Evolutionary conservation across 2,888 invertebrate species (phyloP).

Genomic region (Pammene fasciana): DNA sequence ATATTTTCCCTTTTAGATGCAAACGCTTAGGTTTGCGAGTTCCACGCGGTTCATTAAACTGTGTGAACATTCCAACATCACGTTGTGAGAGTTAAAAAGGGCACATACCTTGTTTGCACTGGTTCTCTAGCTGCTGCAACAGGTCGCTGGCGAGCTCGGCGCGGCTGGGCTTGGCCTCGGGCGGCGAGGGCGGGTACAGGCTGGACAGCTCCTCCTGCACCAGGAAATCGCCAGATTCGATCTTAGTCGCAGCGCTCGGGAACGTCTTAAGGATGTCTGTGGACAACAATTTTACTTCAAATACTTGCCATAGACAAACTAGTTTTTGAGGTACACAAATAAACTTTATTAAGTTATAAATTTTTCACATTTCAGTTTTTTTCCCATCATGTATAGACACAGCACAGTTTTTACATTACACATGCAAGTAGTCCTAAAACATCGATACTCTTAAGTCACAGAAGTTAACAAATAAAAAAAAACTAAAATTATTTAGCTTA

Average conservation of each 20-base stretch:
- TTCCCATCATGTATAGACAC: no score
- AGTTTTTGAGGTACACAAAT: no score
- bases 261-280: constrained; percentile 76
- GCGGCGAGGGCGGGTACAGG: constrained; percentile 74
- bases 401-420: no score
- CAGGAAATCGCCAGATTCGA: constrained; percentile 60
- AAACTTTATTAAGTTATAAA: no score
- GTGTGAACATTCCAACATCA: no score
- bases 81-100: background rate
- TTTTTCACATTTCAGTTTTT: no score
- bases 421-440: no score
- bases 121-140: constrained; percentile 86
- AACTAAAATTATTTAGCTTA: constrained; percentile 54
- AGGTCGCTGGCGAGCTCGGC: constrained; percentile 86
- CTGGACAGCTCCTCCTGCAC: constrained; percentile 63
- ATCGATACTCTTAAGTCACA: no score
- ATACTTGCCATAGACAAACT: background rate
- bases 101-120: constrained; percentile 86
- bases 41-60: background rate
- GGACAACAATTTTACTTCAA: constrained; percentile 42
- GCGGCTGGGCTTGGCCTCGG: constrained; percentile 72
- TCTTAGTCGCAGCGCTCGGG: constrained; percentile 70
- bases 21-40: background rate
- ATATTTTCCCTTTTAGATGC: no score
- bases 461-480: background rate